Conservation (phyloP, 2,888 invertebrate genomes). For the Polymixis lichenea region DNA sequence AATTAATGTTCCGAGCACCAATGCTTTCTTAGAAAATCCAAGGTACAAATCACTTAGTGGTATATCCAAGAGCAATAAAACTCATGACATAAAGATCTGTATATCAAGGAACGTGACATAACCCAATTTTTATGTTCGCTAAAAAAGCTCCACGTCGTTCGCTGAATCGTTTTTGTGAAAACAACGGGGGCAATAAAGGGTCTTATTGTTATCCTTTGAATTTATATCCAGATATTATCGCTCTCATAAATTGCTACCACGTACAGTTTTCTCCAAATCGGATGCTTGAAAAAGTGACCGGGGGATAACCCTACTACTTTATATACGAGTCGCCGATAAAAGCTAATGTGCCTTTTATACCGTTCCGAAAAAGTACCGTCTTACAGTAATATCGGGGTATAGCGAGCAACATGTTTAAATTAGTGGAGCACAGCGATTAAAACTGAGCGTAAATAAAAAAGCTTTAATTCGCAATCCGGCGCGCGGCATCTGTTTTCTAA, state of each 20-base stretch:
- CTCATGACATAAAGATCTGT: conserved; percentile 80
- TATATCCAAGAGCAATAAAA: conserved; percentile 74
- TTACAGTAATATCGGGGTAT: conserved; percentile 59
- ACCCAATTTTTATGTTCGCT: conserved; percentile 84
- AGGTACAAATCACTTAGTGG: conserved; percentile 67
- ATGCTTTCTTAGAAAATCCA: conserved; percentile 5
- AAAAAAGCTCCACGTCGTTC: conserved; percentile 81
- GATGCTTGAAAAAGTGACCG: conserved; percentile 84
- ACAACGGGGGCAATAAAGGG: conserved; percentile 89
- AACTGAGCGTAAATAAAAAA: conserved; percentile 77
- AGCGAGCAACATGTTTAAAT: conserved; percentile 70
- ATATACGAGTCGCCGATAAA: conserved; percentile 74
- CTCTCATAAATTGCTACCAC: conserved; percentile 87
- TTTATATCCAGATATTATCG: conserved; percentile 90
- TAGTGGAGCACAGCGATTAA: conserved; percentile 69
- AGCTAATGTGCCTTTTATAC: conserved; percentile 70
- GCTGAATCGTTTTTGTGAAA: conserved; percentile 88
- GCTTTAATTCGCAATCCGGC: conserved; percentile 80
- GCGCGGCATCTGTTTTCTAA: conserved; percentile 85
- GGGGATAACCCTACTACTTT: conserved; percentile 74
- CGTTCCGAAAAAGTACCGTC: conserved; percentile 54
- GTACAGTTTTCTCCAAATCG: conserved; percentile 84
- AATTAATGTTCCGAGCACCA: neutral
- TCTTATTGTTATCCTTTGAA: conserved; percentile 90
- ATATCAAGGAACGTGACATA: conserved; percentile 84